Percentiles rank a stretch among this genome's conserved stretches.
Conservation (phyloP, 2,113 vertebrate species). For the Cebus imitator region DNA sequence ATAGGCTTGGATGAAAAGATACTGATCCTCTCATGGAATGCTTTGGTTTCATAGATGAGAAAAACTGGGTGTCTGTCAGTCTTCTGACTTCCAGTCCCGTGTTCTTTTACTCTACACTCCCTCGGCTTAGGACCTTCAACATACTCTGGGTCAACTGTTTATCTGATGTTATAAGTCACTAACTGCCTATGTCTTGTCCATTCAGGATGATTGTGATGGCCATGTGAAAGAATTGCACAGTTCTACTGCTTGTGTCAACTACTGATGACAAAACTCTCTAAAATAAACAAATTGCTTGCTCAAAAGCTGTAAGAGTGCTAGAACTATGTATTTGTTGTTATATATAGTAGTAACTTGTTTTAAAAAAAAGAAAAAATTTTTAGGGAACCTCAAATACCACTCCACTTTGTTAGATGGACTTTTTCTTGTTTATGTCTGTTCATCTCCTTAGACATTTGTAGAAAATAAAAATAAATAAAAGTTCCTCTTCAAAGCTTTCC, state of each 20-base stretch:
- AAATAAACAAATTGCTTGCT: neutral
- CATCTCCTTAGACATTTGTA: neutral
- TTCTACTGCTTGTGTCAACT: neutral
- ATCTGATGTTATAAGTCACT: neutral
- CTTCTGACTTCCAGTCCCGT: neutral
- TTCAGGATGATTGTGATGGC: too few species aligned
- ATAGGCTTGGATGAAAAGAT: neutral
- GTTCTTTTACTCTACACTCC: neutral
- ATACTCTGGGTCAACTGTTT: neutral
- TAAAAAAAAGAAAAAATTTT: neutral
- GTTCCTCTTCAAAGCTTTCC: too few species aligned
- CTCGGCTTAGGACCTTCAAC: neutral
- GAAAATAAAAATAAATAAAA: too few species aligned
- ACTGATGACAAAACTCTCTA: neutral
- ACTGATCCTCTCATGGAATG: neutral
- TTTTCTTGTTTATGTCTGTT: neutral
- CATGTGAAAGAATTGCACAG: neutral
- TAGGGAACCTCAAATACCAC: neutral
- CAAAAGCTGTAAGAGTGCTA: neutral
- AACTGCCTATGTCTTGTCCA: neutral
- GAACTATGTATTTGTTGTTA: neutral
- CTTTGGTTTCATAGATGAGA: neutral
- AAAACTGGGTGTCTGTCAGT: neutral
- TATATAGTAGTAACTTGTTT: neutral
- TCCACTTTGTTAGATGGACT: neutral